Base-by-base conservation (phyloP, 2,797 vertebrate genomes). In the Simalia tracyae region DNA sequence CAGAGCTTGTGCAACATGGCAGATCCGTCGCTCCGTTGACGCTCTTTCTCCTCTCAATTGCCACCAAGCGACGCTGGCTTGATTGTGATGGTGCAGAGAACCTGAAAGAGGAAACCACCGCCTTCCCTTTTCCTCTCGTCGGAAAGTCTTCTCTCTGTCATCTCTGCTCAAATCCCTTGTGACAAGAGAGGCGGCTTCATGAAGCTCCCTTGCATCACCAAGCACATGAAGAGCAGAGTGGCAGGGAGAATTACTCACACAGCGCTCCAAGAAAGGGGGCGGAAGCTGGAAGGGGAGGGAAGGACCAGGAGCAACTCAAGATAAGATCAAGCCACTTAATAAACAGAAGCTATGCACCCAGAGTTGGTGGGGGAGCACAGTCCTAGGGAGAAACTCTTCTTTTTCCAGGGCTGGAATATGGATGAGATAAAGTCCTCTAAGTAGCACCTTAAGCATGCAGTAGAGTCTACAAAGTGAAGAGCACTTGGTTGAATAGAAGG, bases 181-280 rank as follows among this genome's bases (percentile, higher is more conserved):
- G 88, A 95, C 95, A 96, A 95, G 95, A 96, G 96, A 96, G 94
- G 95, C 93, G 90, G 95, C 95, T 97, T 95, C 94, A 94, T 93
- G 93, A 91, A 89, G 66, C 93, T 95, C 86, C 36, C 89, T 93
- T 93, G 92, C 81, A 68, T 87, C 84, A 90, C 0, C 24, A 93
- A 36, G 60, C 9, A 31, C 76, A 50, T 0, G 60, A 91, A 86
- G 88, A 92, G 72, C 68, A 19, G 26, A 87, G 60, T 90, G 81
- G 92, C 85, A 92, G 0, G 0, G 63, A 94, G 92, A 91, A 94
- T 15, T 68, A 68, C 72, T 68, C 61, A 0, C 2, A 63, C 26
- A 72, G 64, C 50, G 31, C 0, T 2, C 72, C 90, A 46, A 42
- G 56, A 89, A 63, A 63, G 28, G 24, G 66, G 72, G 28, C 2